These are phyloP conservation scores for Myanophis thanlyinensis DNA, from an alignment of 2,113 vertebrate species.

Conservation along the genomic window DNA sequence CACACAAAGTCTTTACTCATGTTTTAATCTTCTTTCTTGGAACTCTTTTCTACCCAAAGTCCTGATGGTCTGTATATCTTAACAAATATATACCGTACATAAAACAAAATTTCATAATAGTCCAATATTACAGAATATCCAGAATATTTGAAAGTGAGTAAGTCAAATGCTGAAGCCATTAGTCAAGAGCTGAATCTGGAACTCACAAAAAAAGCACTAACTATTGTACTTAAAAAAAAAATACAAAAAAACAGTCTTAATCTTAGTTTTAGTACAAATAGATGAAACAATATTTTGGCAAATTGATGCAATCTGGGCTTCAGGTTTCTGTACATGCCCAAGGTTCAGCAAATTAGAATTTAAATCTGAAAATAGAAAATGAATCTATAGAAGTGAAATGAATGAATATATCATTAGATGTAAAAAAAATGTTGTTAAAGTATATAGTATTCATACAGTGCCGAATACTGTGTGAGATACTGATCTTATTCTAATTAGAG, in stretches of 20 bases:
- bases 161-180: no score
- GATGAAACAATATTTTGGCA: no score
- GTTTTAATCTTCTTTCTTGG: background rate
- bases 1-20: background rate
- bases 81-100: background rate
- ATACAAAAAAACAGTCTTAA: no score
- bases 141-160: background rate
- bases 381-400: background rate
- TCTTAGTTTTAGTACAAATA: no score
- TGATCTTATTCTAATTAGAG: background rate
- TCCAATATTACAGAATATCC: background rate
- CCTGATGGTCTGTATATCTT: background rate
- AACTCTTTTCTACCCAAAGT: background rate
- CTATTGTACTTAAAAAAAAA: no score
- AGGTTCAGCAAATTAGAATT: no score
- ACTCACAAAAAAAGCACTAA: no score
- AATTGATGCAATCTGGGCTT: no score
- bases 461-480: background rate
- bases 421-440: background rate
- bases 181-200: no score
- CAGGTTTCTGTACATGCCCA: no score
- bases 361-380: background rate
- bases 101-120: background rate
- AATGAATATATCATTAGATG: background rate
- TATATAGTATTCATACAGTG: background rate